Evolutionary conservation across 1,140 invertebrate species (phyloP).

Genomic region (Watersipora subatra): DNA sequence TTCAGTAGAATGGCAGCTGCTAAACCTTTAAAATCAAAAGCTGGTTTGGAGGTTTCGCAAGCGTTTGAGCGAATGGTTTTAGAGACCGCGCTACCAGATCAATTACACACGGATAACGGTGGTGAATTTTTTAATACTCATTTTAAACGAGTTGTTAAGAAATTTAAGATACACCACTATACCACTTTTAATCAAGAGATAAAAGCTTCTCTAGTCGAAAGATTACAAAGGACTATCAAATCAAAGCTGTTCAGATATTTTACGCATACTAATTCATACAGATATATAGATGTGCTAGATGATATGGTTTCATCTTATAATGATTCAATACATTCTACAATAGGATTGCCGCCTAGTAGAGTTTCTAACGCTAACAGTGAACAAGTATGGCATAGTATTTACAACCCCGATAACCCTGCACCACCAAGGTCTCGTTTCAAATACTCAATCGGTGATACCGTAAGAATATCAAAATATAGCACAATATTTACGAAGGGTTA

Average conservation of each 20-base stretch:
- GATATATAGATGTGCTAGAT: constrained; percentile 32
- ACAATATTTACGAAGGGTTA: constrained; percentile 16
- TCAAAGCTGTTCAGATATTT: constrained; percentile 39
- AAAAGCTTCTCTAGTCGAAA: constrained; percentile 40
- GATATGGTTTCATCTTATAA: constrained; percentile 37
- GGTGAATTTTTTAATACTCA: constrained; percentile 8
- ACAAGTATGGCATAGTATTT: constrained; percentile 2
- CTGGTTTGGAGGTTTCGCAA: constrained; percentile 14
- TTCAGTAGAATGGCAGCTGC: constrained; percentile 41
- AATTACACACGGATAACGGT: constrained; percentile 9
- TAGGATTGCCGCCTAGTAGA: constrained; percentile 30
- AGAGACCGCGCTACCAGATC: background rate
- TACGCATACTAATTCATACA: constrained; percentile 29
- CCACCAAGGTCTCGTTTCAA: background rate
- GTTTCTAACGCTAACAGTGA: constrained; percentile 16
- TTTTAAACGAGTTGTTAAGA: constrained; percentile 7
- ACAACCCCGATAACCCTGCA: background rate
- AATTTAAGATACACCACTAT: constrained; percentile 5
- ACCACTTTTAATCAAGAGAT: constrained; percentile 21
- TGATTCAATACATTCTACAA: constrained; percentile 33
- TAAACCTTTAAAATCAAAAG: constrained; percentile 42
- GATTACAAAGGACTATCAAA: constrained; percentile 42
- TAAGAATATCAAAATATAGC: constrained; percentile 17
- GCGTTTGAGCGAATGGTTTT: constrained; percentile 18
- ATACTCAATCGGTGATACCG: constrained; percentile 15